A percentile compares a stretch with the other conserved stretches of the same genome.
Conservation (phyloP, 2,113 vertebrate genomes). For the Myotis brandtii region DNA sequence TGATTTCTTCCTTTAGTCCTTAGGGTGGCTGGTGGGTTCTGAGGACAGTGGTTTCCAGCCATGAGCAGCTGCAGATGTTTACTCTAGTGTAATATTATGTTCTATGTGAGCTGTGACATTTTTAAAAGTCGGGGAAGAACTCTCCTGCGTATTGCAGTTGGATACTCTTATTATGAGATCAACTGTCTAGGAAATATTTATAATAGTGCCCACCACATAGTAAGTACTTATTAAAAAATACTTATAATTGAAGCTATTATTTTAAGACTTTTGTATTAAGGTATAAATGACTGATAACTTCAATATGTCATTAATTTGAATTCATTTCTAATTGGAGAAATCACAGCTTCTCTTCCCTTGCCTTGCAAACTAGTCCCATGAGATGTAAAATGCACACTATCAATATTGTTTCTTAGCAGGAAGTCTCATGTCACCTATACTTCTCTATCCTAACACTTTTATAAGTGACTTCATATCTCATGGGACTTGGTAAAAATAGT, state of each 20-base stretch:
- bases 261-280: slow-evolving; percentile 43
- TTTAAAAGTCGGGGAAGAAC: background rate
- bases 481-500: slow-evolving; percentile 26
- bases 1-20: background rate
- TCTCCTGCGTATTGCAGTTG: background rate
- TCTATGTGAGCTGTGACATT: background rate
- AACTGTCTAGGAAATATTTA: background rate
- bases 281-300: slow-evolving; percentile 25
- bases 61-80: background rate
- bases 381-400: background rate
- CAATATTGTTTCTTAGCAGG: background rate
- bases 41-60: background rate
- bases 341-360: background rate
- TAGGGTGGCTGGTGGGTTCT: background rate
- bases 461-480: slow-evolving; percentile 9
- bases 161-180: background rate
- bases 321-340: slow-evolving; percentile 49
- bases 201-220: background rate
- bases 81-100: background rate
- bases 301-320: slow-evolving; percentile 1
- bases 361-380: background rate
- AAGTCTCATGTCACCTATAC: background rate
- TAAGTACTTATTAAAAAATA: background rate
- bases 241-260: background rate
- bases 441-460: background rate